Conservation (phyloP, 2,113 vertebrate genomes). For the Herpailurus yagouaroundi region DNA sequence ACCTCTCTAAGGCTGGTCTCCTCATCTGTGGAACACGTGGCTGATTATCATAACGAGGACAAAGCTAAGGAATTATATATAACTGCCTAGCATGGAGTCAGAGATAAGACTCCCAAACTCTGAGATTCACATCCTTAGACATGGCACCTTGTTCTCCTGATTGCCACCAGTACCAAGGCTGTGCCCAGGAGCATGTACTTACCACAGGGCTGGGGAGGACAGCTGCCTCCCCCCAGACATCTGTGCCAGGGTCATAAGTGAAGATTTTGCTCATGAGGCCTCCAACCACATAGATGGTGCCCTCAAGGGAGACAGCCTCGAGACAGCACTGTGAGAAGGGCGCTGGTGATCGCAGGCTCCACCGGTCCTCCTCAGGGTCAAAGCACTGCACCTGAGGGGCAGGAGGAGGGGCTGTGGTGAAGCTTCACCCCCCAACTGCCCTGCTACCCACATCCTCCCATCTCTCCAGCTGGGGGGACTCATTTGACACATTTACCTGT, state of each 20-base stretch:
- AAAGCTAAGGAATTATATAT: not conserved
- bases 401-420: not conserved
- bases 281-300: conserved; percentile 87
- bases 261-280: conserved; percentile 88
- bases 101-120: not conserved
- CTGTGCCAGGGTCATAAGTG: conserved; percentile 82
- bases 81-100: not conserved
- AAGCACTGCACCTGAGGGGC: conserved; percentile 88
- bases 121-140: not conserved
- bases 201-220: conserved; percentile 87
- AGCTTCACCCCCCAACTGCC: not conserved
- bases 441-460: not conserved
- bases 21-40: not conserved
- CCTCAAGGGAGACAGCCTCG: conserved; percentile 84
- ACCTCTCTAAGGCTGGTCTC: not conserved
- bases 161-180: not conserved
- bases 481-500: not conserved
- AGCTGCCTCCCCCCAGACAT: conserved; percentile 85
- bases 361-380: conserved; percentile 84
- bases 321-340: conserved; percentile 88
- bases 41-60: not conserved
- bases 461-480: not conserved
- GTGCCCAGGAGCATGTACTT: conserved; percentile 50
- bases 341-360: conserved; percentile 82
- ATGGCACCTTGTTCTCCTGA: not conserved